A percentile compares a stretch with the other conserved stretches of the same genome.
Evolutionary conservation across 2,113 vertebrate genomes (phyloP).

Genomic region (Conger conger): DNA sequence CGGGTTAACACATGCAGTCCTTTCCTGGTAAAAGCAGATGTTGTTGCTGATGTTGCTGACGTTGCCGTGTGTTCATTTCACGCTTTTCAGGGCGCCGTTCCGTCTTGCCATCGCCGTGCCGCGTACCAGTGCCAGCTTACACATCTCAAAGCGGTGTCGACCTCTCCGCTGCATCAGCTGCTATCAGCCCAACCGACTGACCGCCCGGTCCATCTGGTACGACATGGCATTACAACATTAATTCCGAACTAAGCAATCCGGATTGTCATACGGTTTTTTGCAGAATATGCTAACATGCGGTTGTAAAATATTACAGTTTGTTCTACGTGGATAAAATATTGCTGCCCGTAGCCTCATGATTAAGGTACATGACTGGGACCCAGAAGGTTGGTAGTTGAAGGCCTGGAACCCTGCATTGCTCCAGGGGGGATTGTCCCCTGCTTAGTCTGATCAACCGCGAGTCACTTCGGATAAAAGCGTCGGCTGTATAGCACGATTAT

Average conservation of each 20-base stretch:
- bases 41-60: neutral
- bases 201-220: neutral
- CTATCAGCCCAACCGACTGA: neutral
- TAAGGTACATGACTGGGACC: no score
- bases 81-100: neutral
- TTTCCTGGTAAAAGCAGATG: neutral
- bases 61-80: neutral
- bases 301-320: neutral
- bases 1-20: no score
- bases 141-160: neutral
- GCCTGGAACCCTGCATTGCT: no score
- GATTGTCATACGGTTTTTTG: neutral
- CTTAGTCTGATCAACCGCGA: no score
- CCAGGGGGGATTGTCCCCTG: no score
- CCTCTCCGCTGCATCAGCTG: no score
- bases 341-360: no score
- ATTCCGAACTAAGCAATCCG: neutral
- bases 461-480: no score
- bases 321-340: neutral
- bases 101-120: neutral
- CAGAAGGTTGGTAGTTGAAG: no score
- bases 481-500: neutral
- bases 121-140: neutral
- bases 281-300: no score
- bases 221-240: neutral